These are phyloP conservation scores for Crocuta crocuta DNA, from an alignment of 2,113 vertebrate species.

Conservation along the genomic window DNA sequence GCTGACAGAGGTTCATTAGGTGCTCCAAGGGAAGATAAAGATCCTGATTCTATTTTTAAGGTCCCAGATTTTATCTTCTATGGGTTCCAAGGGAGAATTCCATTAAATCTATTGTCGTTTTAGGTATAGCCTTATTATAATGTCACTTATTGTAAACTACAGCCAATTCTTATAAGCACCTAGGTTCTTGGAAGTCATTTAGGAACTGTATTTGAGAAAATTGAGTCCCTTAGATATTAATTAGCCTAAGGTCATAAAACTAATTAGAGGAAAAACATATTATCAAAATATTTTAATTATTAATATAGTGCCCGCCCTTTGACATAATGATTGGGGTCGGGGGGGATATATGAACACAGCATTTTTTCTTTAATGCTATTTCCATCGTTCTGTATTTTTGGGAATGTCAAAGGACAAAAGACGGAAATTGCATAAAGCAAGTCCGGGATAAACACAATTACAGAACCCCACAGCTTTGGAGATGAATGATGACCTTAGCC, in stretches of 20 bases:
- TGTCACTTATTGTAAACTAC: neutral
- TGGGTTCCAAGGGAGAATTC: neutral
- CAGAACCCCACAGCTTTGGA: neutral
- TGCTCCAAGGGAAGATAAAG: neutral
- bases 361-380: neutral
- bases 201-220: slow-evolving; percentile 15
- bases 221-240: neutral
- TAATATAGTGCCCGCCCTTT: neutral
- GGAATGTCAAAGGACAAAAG: neutral
- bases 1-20: neutral
- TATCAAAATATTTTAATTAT: neutral
- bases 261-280: neutral
- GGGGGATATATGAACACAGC: neutral
- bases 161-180: neutral
- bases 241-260: neutral
- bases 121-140: neutral
- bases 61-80: neutral
- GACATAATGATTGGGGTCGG: neutral
- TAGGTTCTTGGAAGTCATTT: neutral
- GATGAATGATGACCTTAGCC: neutral
- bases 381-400: neutral
- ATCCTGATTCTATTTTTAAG: neutral
- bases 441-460: neutral
- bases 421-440: neutral
- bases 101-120: neutral